Evolutionary conservation across 2,113 vertebrate species (phyloP), one percentile per base, ranked within the genome.

Genomic region (Zosterops pallidus): DNA sequence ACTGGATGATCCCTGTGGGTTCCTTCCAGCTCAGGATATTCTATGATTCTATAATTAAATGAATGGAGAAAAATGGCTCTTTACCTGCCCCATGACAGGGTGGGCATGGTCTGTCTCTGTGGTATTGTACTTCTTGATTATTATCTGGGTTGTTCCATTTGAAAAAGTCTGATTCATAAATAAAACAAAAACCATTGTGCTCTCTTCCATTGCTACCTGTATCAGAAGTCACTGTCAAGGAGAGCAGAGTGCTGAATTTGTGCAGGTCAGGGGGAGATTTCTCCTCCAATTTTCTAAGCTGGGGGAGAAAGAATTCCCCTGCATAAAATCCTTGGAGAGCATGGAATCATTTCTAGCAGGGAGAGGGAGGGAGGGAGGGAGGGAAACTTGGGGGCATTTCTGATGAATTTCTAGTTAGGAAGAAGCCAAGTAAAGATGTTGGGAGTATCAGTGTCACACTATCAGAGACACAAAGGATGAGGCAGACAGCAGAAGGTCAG

Each of bases 121-220:
- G 14, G 3, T 47, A 3, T n/a, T 80, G 52, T 39, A 29, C 18
- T 80, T 41, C 22, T 33, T 64, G 16, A 28, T 67, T 50, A 9
- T 78, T 53, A 4, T 46, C 9, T 63, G 21, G 28, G 6, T 33
- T 67, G 29, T 28, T 81, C 59, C 4, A 8, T 19, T 69, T 41
- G 55, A 29, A 72, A 86, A 94, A 65, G 9, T 13, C 9, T 19
- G 4, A 5, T 65, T 86, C 35, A 13, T 44, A 10, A 76, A 42
- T 42, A 24, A 76, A 72, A 20, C 4, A 57, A 37, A 46, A 69
- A 39, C 2, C 9, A 9, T 0, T 52, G 16, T 1, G 0, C 7
- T 13, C 11, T 59, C 12, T 89, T 47, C 16, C 9, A 1, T 14
- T 63, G 35, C 17, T 89, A 8, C 20, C 7, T 56, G 20, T 35